These are phyloP conservation scores for Stenotaenia linearis DNA, from an alignment of 2,888 invertebrate species.

Conservation along the genomic window DNA sequence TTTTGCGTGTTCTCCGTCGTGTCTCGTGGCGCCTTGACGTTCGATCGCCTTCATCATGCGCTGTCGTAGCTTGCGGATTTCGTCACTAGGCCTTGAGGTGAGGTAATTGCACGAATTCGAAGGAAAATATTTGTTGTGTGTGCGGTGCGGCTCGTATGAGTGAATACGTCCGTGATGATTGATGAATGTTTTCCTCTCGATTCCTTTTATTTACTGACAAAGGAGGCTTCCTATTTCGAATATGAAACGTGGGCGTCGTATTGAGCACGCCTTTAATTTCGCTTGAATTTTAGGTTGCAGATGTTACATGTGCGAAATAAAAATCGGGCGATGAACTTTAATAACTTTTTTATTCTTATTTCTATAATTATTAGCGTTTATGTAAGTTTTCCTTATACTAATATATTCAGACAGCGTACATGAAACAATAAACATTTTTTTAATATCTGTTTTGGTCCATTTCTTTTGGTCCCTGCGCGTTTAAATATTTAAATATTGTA, in stretches of 20 bases:
- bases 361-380: too few species aligned
- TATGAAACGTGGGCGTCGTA: neutral
- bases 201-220: neutral
- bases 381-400: too few species aligned
- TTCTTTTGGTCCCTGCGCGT: neutral
- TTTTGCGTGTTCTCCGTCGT: neutral
- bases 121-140: too few species aligned
- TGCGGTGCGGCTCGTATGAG: too few species aligned
- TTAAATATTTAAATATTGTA: neutral
- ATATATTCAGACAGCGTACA: neutral
- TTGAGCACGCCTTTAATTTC: too few species aligned
- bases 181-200: neutral
- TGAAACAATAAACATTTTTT: neutral
- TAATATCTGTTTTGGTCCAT: neutral
- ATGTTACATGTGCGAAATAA: neutral
- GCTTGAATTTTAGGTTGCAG: neutral
- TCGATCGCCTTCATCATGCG: neutral
- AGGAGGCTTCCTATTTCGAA: neutral
- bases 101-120: too few species aligned
- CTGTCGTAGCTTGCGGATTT: neutral
- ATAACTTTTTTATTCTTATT: neutral
- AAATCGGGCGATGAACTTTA: neutral
- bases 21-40: too few species aligned
- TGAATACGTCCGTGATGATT: too few species aligned
- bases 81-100: conserved; percentile 2